phyloP scores from a whole-genome alignment of 1,140 invertebrate species.

The Agrilus planipennis region DNA sequence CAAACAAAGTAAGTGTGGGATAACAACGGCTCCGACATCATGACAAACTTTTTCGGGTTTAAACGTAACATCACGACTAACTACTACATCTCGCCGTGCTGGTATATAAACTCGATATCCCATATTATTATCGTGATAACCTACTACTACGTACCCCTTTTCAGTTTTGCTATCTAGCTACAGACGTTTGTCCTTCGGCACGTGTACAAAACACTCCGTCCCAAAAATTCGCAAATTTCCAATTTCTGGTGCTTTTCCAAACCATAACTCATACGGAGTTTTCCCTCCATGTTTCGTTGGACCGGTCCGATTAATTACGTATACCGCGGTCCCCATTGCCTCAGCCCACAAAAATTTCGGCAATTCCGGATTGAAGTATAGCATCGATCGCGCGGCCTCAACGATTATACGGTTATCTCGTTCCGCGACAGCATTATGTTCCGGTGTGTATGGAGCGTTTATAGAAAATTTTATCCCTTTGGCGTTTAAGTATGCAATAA shows the following conservation, averaged over 20 bases:
- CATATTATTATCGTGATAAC: too few relatives aligned
- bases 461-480: neutral
- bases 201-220: conserved; percentile 16
- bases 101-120: too few relatives aligned
- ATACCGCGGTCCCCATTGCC: conserved; percentile 19
- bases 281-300: conserved; percentile 8
- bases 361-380: conserved; percentile 14
- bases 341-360: conserved; percentile 13
- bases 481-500: neutral
- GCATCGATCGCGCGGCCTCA: conserved; percentile 16
- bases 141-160: too few relatives aligned
- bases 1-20: too few relatives aligned
- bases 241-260: conserved; percentile 7
- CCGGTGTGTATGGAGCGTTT: conserved; percentile 23
- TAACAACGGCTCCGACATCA: too few relatives aligned
- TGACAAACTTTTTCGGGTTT: too few relatives aligned
- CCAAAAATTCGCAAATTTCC: conserved; percentile 26
- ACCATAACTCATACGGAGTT: conserved; percentile 15
- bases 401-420: conserved; percentile 23
- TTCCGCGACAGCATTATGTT: conserved; percentile 30
- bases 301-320: conserved; percentile 31
- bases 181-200: too few relatives aligned
- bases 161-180: too few relatives aligned
- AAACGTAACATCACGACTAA: too few relatives aligned
- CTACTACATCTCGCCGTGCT: too few relatives aligned